phyloP scores from a whole-genome alignment of 2,797 vertebrate genomes.

The Poecilia wingei region DNA sequence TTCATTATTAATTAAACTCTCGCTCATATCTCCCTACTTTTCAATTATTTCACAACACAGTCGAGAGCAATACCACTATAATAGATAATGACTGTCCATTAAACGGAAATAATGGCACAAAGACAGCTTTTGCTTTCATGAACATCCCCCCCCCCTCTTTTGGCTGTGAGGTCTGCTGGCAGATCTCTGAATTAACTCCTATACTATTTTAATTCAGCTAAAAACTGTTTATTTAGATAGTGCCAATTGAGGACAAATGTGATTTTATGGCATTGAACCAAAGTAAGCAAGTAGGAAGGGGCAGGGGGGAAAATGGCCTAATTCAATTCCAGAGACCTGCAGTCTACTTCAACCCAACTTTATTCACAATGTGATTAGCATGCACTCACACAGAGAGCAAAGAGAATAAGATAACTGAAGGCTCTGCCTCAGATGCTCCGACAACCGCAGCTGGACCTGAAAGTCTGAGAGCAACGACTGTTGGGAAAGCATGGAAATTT shows the following conservation, averaged over 20 bases:
- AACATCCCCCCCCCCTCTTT: background rate
- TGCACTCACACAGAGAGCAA: conserved; percentile 11
- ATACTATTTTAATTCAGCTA: background rate
- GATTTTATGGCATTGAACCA: background rate
- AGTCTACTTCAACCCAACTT: conserved; percentile 1
- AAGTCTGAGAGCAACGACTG: background rate
- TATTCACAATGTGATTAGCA: conserved; percentile 7
- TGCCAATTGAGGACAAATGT: background rate
- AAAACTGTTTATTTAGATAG: background rate
- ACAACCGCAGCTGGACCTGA: background rate
- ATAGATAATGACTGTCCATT: conserved; percentile 55
- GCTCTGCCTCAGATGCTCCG: background rate
- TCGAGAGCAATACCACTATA: conserved; percentile 43
- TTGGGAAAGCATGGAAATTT: conserved; percentile 1
- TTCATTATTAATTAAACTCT: conserved; percentile 56
- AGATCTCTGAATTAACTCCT: conserved; percentile 3
- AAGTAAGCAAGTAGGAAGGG: background rate
- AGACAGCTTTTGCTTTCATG: conserved; percentile 16
- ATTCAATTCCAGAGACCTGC: background rate
- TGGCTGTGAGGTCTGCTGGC: background rate
- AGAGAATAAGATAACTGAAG: conserved; percentile 3
- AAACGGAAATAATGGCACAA: conserved; percentile 45
- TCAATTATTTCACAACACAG: conserved; percentile 59
- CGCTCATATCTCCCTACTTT: conserved; percentile 54
- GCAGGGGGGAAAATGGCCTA: background rate